Conservation (phyloP, 2,888 invertebrate genomes). For the Hypomecis atomaria region DNA sequence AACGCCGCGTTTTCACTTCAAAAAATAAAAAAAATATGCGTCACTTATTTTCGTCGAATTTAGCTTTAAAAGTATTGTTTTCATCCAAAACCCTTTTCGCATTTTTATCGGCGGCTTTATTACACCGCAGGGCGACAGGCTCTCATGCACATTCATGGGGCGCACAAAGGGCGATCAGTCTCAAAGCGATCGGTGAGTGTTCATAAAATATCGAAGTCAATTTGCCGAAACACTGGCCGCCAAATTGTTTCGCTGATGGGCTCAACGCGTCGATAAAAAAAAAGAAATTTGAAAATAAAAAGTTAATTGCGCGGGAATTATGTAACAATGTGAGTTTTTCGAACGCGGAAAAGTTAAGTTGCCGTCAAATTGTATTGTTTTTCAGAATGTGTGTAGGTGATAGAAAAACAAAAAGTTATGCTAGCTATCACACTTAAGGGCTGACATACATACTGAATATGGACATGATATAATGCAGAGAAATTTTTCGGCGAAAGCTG, state of each 20-base stretch:
- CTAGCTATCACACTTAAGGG: too few species aligned
- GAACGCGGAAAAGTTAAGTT: too few species aligned
- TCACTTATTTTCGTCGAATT: not conserved
- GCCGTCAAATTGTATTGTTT: too few species aligned
- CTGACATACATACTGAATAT: too few species aligned
- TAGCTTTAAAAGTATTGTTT: conserved; percentile 13
- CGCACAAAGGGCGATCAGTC: conserved; percentile 43
- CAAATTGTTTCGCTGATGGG: conserved; percentile 63
- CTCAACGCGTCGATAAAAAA: conserved; percentile 66
- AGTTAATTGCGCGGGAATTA: conserved; percentile 28
- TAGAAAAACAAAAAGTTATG: too few species aligned
- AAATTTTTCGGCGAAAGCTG: too few species aligned
- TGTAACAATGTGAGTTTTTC: too few species aligned
- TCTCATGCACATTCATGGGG: conserved; percentile 39
- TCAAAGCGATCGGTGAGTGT: conserved; percentile 45
- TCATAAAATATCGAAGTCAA: conserved; percentile 66
- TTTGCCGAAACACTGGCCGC: conserved; percentile 61
- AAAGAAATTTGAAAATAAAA: conserved; percentile 50
- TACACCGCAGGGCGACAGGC: conserved; percentile 26
- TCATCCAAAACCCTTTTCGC: conserved; percentile 21
- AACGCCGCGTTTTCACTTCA: too few species aligned
- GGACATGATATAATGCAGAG: too few species aligned
- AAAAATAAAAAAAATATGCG: too few species aligned
- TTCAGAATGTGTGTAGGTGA: too few species aligned
- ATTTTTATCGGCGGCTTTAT: conserved; percentile 27